These are phyloP conservation scores for Thymelicus acteon DNA, from an alignment of 2,888 invertebrate species.

Conservation along the genomic window DNA sequence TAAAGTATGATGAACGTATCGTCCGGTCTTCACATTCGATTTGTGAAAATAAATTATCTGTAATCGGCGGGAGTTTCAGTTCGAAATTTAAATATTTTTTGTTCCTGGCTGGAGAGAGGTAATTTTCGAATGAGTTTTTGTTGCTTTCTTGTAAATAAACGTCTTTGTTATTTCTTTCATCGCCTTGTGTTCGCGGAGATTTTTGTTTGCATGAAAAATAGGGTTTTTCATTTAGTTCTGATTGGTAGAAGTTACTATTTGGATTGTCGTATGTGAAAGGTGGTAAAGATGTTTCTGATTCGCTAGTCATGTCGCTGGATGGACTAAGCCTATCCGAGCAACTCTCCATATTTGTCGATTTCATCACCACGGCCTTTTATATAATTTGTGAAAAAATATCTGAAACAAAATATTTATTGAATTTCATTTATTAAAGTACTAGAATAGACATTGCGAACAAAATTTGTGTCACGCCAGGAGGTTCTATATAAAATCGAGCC, in stretches of 20 bases:
- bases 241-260: conserved; percentile 65
- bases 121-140: conserved; percentile 70
- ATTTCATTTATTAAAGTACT: too few relatives aligned
- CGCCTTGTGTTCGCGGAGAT: conserved; percentile 48
- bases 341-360: conserved; percentile 79
- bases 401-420: conserved; percentile 32
- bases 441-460: too few relatives aligned
- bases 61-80: conserved; percentile 73
- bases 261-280: conserved; percentile 74
- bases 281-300: conserved; percentile 76
- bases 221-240: conserved; percentile 68
- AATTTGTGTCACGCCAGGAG: too few relatives aligned
- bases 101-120: conserved; percentile 65
- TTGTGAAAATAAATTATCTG: conserved; percentile 72
- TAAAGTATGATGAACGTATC: conserved; percentile 66
- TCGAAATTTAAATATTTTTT: conserved; percentile 80
- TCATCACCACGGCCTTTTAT: conserved; percentile 59
- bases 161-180: conserved; percentile 62
- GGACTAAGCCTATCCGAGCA: conserved; percentile 77
- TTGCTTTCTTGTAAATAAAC: conserved; percentile 72
- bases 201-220: conserved; percentile 74
- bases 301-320: conserved; percentile 75
- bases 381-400: conserved; percentile 17
- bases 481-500: too few relatives aligned
- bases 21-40: conserved; percentile 68